Evolutionary conservation across 92 coral and sea anemone genomes (phyloP), one percentile per base, ranked within the genome.

Genomic region (Scolanthus callimorphus): DNA sequence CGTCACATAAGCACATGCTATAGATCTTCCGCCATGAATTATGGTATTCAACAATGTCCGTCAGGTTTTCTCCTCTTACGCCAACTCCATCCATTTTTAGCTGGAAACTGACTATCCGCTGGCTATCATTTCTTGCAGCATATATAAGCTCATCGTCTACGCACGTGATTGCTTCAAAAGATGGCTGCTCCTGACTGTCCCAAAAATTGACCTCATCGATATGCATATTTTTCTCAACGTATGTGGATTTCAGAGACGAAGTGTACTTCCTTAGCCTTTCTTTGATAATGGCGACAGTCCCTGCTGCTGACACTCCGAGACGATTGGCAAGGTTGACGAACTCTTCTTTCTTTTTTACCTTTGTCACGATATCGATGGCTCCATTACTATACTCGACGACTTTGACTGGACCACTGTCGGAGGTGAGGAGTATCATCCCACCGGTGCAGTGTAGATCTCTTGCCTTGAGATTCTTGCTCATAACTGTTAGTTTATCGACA

Each of bases 31-130:
- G 63, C 79, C 79, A 79, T 0, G 38, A n/a, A n/a, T n/a, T n/a
- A n/a, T n/a, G n/a, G n/a, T n/a, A n/a, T n/a, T n/a, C n/a, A n/a
- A n/a, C 12, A 17, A 61, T n/a, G 0, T 3, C 20, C 17, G 11
- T 46, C 0, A 25, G 0, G 29, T 67, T 75, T 0, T 25, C 22
- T n/a, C 82, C 82, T 30, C 51, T 49, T 29, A 75, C 46, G 29
- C 81, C 74, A 75, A 66, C 39, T 2, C 81, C 76, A 15, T 60
- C 83, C 67, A 60, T 68, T 76, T 76, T 39, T 3, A 76, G 29
- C 44, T 51, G 65, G 39, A 68, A 11, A 27, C 59, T 67, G 12
- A 34, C 26, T 48, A 76, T 50, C 15, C 60, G 60, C 39, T 60
- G 52, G 19, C 51, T 30, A 2, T 38, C 52, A 27, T 22, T 22